Evolutionary conservation across 37 sponge, comb jelly and placozoan genomes (phyloP), one percentile per base, ranked within the genome.

Genomic region (Hexactinellida sp.): DNA sequence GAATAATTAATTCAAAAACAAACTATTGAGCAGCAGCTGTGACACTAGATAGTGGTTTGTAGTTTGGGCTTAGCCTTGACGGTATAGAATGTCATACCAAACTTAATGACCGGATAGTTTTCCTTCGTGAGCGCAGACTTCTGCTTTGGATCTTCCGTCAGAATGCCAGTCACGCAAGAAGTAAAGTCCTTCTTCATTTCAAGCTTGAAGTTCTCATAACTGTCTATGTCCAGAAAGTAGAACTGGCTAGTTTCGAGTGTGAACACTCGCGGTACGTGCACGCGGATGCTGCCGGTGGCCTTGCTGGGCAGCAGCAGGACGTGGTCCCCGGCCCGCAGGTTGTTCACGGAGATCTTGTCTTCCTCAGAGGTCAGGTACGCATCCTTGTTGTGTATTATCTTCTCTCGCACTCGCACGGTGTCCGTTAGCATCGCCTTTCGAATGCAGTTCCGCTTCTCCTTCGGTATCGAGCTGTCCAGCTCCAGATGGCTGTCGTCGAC

Each of bases 101-200:
- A 63, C 13, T 63, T 7, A n/a, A 7, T 63, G 34, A 63, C 76
- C 32, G 76, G 76, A n/a, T 63, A 63, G 34, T n/a, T 28, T n/a
- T 63, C 76, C 34, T 28, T 63, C 28, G 76, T 23, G 3, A 63
- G 21, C 3, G 76, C 76, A 7, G 76, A 23, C 34, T n/a, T 10
- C 34, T 10, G 76, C 34, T 63, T 63, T 1, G 76, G 76, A n/a
- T 63, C 76, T n/a, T 63, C 76, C 25, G 76, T 63, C 28, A 63
- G 34, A n/a, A 63, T 63, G 3, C 76, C 76, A 23, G 76, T 63
- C 5, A 63, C 76, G 34, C 76, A 63, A 23, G 76, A 25, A n/a
- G 76, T 63, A n/a, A 63, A 63, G 34, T 63, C 76, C 34, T 63
- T 63, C 34, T 63, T 63, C 76, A 63, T 63, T n/a, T 63, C 76